Evolutionary conservation across 2,888 invertebrate species (phyloP).

Genomic region (Caprella mutica): DNA sequence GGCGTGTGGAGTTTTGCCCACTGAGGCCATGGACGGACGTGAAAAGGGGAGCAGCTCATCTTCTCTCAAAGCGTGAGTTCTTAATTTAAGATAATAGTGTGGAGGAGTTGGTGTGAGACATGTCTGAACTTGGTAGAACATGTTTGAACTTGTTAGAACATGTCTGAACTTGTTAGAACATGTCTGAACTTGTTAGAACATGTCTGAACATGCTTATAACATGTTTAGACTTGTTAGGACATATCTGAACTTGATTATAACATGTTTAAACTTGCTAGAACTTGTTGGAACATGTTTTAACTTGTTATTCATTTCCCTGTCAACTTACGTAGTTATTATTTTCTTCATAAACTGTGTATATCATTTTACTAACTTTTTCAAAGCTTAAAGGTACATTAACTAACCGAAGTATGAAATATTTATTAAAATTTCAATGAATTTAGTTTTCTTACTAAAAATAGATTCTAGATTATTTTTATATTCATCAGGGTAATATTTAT

Average conservation of each 20-base stretch:
- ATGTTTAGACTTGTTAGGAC: too few species aligned
- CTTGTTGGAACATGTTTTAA: constrained; percentile 9
- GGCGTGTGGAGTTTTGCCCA: constrained; percentile 86
- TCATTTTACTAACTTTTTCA: background rate
- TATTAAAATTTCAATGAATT: background rate
- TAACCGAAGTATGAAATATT: background rate
- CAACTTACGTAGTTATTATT: background rate
- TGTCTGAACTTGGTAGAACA: too few species aligned
- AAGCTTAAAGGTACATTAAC: background rate
- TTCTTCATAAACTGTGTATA: background rate
- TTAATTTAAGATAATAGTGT: background rate
- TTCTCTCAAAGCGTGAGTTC: constrained; percentile 91
- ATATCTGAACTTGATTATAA: too few species aligned
- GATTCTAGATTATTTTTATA: background rate
- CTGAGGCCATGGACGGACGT: constrained; percentile 79
- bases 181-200: too few species aligned
- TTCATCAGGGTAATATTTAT: background rate
- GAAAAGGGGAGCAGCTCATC: constrained; percentile 57
- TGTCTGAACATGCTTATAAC: too few species aligned
- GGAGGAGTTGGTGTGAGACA: too few species aligned
- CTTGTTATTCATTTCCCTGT: background rate
- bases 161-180: too few species aligned
- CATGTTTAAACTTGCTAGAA: background rate
- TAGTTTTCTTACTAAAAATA: background rate
- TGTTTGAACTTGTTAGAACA: too few species aligned